These are phyloP conservation scores for Thyatira batis DNA, from an alignment of 2,888 invertebrate species.

Conservation along the genomic window DNA sequence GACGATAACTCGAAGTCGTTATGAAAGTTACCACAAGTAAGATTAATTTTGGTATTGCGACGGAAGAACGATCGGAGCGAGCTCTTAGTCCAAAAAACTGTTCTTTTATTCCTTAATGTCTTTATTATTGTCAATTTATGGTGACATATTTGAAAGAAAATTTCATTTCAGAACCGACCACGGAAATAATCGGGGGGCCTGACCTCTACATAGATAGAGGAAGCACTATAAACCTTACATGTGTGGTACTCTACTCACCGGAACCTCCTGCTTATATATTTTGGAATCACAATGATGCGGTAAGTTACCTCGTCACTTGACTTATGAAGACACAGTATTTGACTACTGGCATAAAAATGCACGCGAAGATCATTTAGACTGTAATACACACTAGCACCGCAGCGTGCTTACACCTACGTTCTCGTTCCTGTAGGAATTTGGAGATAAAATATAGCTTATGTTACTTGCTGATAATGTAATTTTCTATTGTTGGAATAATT, in stretches of 20 bases:
- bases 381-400: too few species aligned
- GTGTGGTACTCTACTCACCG: slow-evolving; percentile 94
- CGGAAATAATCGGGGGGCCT: slow-evolving; percentile 95
- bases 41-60: background rate
- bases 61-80: background rate
- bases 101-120: background rate
- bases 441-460: too few species aligned
- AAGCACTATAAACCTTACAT: slow-evolving; percentile 96
- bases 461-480: too few species aligned
- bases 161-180: slow-evolving; percentile 92
- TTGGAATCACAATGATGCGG: slow-evolving; percentile 97
- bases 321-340: slow-evolving; percentile 9
- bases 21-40: slow-evolving; percentile 1
- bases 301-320: slow-evolving; percentile 77
- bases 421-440: too few species aligned
- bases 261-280: slow-evolving; percentile 96
- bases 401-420: too few species aligned
- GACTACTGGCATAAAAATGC: too few species aligned
- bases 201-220: slow-evolving; percentile 96
- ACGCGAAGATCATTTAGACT: background rate
- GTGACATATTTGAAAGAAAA: too few species aligned
- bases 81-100: background rate
- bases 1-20: slow-evolving; percentile 22
- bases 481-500: too few species aligned
- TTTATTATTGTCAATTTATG: background rate